Evolutionary conservation across 2,888 invertebrate species (phyloP).

Genomic region (Andrena minutula): DNA sequence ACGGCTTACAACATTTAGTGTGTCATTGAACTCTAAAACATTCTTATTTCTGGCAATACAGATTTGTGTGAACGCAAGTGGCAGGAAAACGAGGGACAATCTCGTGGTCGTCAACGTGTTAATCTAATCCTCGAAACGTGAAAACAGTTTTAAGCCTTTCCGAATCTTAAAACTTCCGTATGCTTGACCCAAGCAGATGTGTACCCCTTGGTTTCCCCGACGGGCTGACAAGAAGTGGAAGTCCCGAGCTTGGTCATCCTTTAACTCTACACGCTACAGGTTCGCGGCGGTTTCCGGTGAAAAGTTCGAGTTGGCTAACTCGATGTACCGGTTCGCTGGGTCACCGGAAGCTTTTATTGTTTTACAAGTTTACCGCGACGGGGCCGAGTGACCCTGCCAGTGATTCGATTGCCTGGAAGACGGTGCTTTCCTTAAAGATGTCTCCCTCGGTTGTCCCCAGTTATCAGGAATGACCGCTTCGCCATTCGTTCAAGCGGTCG

Average conservation of each 20-base stretch:
- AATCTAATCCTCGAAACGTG: slow-evolving; percentile 7
- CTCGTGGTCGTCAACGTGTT: not conserved
- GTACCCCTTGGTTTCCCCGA: not conserved
- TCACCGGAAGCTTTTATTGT: slow-evolving; percentile 84
- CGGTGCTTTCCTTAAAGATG: slow-evolving; percentile 59
- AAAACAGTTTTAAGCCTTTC: slow-evolving; percentile 18
- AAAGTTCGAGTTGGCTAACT: slow-evolving; percentile 73
- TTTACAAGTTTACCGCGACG: slow-evolving; percentile 81
- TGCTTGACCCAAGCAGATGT: not conserved
- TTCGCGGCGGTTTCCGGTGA: slow-evolving; percentile 67
- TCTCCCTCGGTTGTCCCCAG: slow-evolving; percentile 50
- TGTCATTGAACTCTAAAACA: too few relatives aligned
- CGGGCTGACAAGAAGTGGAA: slow-evolving; percentile 25
- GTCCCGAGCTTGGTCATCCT: slow-evolving; percentile 30
- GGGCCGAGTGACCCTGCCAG: slow-evolving; percentile 60
- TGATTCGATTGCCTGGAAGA: slow-evolving; percentile 77
- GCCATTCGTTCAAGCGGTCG: slow-evolving; percentile 38
- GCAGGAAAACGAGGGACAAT: too few relatives aligned
- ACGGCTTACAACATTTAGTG: too few relatives aligned
- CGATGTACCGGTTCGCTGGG: slow-evolving; percentile 73
- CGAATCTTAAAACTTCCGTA: slow-evolving; percentile 5
- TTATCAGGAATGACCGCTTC: slow-evolving; percentile 46
- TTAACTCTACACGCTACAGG: slow-evolving; percentile 34
- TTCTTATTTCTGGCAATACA: too few relatives aligned
- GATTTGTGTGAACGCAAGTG: too few relatives aligned